Evolutionary conservation across 2,888 invertebrate species (phyloP).

Genomic region (Leucoma salicis): DNA sequence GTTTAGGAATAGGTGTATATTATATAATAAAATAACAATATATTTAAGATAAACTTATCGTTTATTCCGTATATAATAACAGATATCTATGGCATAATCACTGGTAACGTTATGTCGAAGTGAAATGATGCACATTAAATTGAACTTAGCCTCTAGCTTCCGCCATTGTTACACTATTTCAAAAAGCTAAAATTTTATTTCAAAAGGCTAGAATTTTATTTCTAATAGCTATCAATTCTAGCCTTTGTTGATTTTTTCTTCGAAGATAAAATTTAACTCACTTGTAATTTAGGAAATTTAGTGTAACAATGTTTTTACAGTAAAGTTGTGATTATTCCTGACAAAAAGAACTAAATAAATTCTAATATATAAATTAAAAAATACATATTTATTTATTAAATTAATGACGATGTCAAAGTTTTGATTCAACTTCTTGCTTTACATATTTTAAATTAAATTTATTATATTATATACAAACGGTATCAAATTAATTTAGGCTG

Average conservation of each 20-base stretch:
- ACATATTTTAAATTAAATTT: background rate
- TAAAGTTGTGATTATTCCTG: slow-evolving; percentile 7
- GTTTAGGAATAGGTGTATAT: background rate
- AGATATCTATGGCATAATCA: slow-evolving; percentile 79
- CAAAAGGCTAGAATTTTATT: slow-evolving; percentile 2
- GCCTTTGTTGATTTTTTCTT: background rate
- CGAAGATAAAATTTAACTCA: background rate
- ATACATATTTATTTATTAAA: too few species aligned
- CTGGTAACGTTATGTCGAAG: slow-evolving; percentile 72
- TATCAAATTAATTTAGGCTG: slow-evolving; percentile 28
- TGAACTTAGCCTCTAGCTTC: slow-evolving; percentile 63
- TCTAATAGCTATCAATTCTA: background rate
- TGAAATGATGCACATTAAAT: slow-evolving; percentile 39
- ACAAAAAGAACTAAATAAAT: too few species aligned
- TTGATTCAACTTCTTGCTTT: background rate
- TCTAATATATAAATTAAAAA: too few species aligned
- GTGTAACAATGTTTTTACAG: slow-evolving; percentile 13
- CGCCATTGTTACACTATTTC: slow-evolving; percentile 17
- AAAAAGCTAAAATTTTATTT: slow-evolving; percentile 3
- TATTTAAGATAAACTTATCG: slow-evolving; percentile 48
- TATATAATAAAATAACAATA: slow-evolving; percentile 23
- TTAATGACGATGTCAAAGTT: background rate
- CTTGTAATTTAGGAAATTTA: background rate
- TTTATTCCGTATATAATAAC: slow-evolving; percentile 76
- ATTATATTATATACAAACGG: background rate